These are phyloP conservation scores for Anthopleura xanthogrammica DNA, from an alignment of 92 coral and sea anemone species.

Conservation along the genomic window DNA sequence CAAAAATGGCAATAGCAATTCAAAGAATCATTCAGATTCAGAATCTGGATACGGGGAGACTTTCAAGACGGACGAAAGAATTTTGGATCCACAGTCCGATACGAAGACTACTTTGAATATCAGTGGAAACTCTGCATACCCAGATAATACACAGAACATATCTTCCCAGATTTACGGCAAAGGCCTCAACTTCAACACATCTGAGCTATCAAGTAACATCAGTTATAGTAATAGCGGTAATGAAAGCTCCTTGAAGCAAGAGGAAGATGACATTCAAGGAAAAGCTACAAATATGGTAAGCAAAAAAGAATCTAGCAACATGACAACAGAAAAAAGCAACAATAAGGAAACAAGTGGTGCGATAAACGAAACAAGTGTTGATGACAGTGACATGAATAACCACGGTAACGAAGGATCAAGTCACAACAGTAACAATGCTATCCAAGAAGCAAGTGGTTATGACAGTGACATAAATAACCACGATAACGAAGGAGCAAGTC, in stretches of 20 bases:
- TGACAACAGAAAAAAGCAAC: neutral
- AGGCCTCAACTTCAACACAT: neutral
- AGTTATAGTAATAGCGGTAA: neutral
- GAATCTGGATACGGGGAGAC: neutral
- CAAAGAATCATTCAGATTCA: neutral
- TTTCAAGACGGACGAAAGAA: neutral
- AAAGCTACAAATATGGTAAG: neutral
- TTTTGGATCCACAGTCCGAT: neutral
- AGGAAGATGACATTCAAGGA: neutral
- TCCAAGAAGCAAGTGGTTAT: neutral
- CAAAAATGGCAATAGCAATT: neutral
- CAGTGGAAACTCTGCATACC: no score
- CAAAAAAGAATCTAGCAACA: neutral
- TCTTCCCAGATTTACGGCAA: neutral
- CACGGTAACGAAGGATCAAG: neutral
- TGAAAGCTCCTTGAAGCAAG: neutral
- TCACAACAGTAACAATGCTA: neutral
- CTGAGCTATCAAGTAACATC: neutral
- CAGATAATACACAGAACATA: no score
- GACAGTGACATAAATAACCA: neutral
- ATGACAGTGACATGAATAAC: neutral
- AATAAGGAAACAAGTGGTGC: neutral
- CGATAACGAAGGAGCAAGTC: neutral
- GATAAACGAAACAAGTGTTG: neutral
- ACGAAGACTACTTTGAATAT: neutral